Percentiles rank a stretch among this genome's conserved stretches.
phyloP scores from a whole-genome alignment of 2,797 vertebrate genomes.

The Antrozous pallidus region DNA sequence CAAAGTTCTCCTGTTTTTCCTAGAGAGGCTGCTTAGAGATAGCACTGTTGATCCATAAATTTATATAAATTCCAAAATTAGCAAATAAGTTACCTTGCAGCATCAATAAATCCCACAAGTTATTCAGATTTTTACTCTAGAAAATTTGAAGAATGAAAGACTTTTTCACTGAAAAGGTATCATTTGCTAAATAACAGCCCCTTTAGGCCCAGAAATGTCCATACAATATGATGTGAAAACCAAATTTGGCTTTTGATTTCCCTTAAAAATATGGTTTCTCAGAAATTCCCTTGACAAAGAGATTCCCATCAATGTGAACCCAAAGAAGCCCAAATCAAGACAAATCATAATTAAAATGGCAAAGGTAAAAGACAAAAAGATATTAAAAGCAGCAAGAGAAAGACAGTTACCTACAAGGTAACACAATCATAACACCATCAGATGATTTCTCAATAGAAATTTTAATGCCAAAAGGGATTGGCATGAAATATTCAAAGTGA shows the following conservation, averaged over 20 bases:
- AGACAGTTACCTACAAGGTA: no score
- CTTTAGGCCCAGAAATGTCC: neutral
- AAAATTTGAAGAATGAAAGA: neutral
- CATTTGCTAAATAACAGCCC: neutral
- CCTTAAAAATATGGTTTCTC: neutral
- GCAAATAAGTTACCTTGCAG: neutral
- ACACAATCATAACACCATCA: no score
- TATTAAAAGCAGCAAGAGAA: no score
- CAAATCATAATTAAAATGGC: neutral
- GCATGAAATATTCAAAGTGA: no score
- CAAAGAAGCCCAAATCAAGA: neutral
- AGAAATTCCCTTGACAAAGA: neutral
- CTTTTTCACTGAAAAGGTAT: neutral
- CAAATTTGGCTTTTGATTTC: neutral
- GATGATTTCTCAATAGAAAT: no score
- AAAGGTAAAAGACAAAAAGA: neutral
- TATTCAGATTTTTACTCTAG: slow-evolving; percentile 8
- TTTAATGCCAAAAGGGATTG: no score
- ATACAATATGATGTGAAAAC: neutral
- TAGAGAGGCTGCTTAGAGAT: neutral
- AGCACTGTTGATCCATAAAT: neutral
- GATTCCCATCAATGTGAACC: neutral
- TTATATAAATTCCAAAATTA: neutral
- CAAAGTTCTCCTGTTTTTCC: neutral
- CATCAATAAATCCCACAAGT: neutral